Conservation (phyloP, 1,140 invertebrate species). For the Paraescarpia echinospica region DNA sequence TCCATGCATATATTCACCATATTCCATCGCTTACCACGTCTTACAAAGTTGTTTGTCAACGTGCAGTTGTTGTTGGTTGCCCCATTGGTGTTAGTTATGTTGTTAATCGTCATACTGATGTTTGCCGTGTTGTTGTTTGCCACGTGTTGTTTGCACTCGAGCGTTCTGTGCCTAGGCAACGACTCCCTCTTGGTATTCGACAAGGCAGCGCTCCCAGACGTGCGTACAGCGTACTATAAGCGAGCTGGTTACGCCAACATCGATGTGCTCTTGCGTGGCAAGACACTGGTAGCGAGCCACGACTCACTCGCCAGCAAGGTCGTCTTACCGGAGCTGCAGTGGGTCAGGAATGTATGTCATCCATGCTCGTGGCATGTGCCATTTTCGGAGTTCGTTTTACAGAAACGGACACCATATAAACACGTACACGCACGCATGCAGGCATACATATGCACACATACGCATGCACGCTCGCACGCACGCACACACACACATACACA, state of each 20-base stretch:
- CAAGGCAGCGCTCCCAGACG: not conserved
- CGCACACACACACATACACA: not conserved
- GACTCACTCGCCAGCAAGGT: not conserved
- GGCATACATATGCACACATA: not conserved
- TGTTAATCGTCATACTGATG: too few relatives aligned
- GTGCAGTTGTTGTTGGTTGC: not conserved
- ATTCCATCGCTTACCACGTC: too few relatives aligned
- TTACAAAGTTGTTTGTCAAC: not conserved
- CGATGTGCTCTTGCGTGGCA: not conserved
- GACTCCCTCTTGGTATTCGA: not conserved
- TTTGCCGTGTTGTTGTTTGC: too few relatives aligned
- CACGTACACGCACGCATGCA: not conserved
- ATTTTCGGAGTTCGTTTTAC: too few relatives aligned
- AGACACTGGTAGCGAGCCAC: not conserved
- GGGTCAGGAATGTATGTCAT: not conserved
- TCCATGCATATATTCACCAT: too few relatives aligned
- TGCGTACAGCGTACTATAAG: not conserved
- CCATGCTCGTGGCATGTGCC: too few relatives aligned
- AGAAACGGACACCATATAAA: not conserved
- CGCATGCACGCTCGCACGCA: not conserved
- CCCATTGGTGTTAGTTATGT: too few relatives aligned
- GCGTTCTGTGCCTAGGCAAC: not conserved
- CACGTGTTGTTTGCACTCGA: not conserved
- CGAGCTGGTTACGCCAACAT: not conserved
- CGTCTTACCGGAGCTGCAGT: not conserved